Evolutionary conservation across 2,113 vertebrate species (phyloP).

Genomic region (Brachypodius melanocephalos): DNA sequence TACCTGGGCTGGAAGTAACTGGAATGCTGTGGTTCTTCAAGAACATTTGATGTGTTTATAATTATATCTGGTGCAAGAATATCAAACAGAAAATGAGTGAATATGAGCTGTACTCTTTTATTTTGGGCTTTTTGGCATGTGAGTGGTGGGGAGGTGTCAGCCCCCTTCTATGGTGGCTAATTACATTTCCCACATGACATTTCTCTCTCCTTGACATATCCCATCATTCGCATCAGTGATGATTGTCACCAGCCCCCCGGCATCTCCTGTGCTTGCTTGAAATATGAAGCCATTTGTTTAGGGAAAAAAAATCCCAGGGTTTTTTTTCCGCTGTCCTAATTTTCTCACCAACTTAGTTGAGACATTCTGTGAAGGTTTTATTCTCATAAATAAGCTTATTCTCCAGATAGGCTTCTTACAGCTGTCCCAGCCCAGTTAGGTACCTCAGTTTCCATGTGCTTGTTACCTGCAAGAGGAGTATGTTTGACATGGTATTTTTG

Average conservation of each 20-base stretch:
- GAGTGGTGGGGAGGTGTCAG: not conserved
- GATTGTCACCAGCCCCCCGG: slow-evolving; percentile 23
- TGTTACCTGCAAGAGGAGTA: not conserved
- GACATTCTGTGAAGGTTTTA: not conserved
- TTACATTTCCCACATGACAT: slow-evolving; percentile 59
- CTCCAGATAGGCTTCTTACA: not conserved
- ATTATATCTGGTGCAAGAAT: not conserved
- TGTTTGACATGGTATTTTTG: not conserved
- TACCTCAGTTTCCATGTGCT: not conserved
- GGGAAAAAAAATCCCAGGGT: not conserved
- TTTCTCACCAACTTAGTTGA: not conserved
- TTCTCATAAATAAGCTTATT: slow-evolving; percentile 28
- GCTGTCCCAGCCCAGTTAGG: not conserved
- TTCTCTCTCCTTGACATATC: slow-evolving; percentile 55
- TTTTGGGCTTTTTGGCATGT: not conserved
- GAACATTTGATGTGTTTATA: not conserved
- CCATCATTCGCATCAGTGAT: slow-evolving; percentile 52
- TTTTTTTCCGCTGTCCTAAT: slow-evolving; percentile 1
- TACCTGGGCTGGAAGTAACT: not conserved
- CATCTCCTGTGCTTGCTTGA: slow-evolving; percentile 28
- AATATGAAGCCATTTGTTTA: slow-evolving; percentile 48
- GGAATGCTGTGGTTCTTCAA: not conserved
- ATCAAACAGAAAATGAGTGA: not conserved
- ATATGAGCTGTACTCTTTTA: not conserved
- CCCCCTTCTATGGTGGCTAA: slow-evolving; percentile 13